Evolutionary conservation across 2,888 invertebrate genomes (phyloP), one percentile per base, ranked within the genome.

Genomic region (Drosophila anceps): DNA sequence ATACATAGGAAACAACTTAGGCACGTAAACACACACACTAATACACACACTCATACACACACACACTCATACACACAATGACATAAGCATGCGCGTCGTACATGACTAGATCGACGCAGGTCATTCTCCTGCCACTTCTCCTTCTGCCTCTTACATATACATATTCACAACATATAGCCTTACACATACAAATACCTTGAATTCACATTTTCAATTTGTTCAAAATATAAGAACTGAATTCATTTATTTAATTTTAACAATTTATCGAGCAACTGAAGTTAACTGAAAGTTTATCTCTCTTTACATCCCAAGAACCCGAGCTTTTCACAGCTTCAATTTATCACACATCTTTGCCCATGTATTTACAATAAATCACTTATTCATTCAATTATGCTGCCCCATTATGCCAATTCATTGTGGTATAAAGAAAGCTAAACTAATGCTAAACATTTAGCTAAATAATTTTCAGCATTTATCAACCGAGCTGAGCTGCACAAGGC

Each of bases 391-490:
- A 41, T n/a, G 39, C 10, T 37, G 39, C 7, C 3, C 48, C 48
- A 59, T 69, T 41, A n/a, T 64, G 69, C 27, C 69, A 59, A 73
- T 31, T 69, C 76, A 75, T 73, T 33, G 35, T 27, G 48, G 12
- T 53, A 33, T 6, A 37, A 12, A 37, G 51, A 43, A 37, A 54
- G 35, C 55, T n/a, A 18, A 29, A 33, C 51, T 43, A 61, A 33
- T 35, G 37, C 39, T 18, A 8, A 64, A 37, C 39, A 33, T 55
- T 44, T 27, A 35, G 15, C 33, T 46, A 46, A 69, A 70, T 60
- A 67, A 58, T 74, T 64, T 61, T 20, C 10, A 24, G 43, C 63
- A 79, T 77, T 74, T 72, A 79, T 79, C 72, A 75, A 50, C 51
- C 39, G 12, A 44, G 35, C 59, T 60, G 48, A 50, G 20, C 39